These are phyloP conservation scores for Nineta flava DNA, from an alignment of 2,888 invertebrate genomes.

Conservation along the genomic window DNA sequence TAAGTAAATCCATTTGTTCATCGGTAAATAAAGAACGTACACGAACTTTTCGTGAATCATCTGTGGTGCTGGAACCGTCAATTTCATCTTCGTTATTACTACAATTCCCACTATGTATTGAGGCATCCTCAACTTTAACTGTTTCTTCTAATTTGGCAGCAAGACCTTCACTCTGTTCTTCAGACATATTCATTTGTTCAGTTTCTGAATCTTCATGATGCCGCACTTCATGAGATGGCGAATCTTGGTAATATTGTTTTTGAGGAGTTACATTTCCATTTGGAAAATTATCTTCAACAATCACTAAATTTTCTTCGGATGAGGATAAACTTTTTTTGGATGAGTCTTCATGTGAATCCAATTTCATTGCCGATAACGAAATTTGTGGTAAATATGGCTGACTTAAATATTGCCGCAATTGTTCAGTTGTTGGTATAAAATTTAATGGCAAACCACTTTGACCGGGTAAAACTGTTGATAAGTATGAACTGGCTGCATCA, in stretches of 20 bases:
- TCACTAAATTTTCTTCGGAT: background rate
- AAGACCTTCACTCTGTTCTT: slow-evolving; percentile 46
- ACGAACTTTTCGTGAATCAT: slow-evolving; percentile 62
- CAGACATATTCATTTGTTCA: background rate
- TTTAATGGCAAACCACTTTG: background rate
- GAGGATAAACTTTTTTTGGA: slow-evolving; percentile 3
- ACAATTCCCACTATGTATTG: slow-evolving; percentile 31
- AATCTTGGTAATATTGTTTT: background rate
- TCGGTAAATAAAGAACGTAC: slow-evolving; percentile 89
- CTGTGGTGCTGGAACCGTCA: slow-evolving; percentile 25
- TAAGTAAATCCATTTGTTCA: slow-evolving; percentile 78
- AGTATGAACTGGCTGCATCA: slow-evolving; percentile 25
- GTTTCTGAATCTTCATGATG: slow-evolving; percentile 49
- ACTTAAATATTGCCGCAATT: background rate
- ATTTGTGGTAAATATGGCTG: background rate
- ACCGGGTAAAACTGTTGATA: background rate
- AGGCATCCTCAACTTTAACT: slow-evolving; percentile 29
- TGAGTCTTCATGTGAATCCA: slow-evolving; percentile 6
- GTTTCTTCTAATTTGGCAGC: slow-evolving; percentile 61
- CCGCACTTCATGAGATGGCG: slow-evolving; percentile 26
- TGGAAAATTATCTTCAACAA: slow-evolving; percentile 31
- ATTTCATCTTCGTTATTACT: slow-evolving; percentile 42
- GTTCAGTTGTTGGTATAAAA: background rate
- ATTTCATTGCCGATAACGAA: slow-evolving; percentile 3
- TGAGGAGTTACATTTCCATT: slow-evolving; percentile 27